Percentiles rank a stretch among this genome's conserved stretches.
Conservation (phyloP, 2,797 vertebrate species). For the Geotrypetes seraphini region DNA sequence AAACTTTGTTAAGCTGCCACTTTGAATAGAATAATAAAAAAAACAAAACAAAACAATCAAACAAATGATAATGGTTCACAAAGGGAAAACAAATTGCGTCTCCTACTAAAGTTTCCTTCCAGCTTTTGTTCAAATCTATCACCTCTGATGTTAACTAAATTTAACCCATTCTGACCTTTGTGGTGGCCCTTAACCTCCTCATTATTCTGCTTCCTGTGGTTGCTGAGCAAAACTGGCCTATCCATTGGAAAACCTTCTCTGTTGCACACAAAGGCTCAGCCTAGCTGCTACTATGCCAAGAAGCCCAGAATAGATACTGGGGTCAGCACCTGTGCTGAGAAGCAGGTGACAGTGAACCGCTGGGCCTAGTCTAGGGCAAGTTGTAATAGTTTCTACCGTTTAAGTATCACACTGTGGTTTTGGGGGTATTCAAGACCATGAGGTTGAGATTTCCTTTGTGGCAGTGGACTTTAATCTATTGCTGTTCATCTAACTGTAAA, state of each 20-base stretch:
- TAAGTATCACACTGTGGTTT: constrained; percentile 49
- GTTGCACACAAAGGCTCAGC: constrained; percentile 54
- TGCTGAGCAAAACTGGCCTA: constrained; percentile 40
- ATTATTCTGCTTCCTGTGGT: constrained; percentile 57
- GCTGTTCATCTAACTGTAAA: constrained; percentile 91
- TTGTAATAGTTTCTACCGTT: constrained; percentile 52
- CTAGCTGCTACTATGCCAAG: constrained; percentile 45
- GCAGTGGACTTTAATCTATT: constrained; percentile 74
- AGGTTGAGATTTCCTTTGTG: constrained; percentile 79
- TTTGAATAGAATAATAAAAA: constrained; percentile 52
- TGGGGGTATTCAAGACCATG: constrained; percentile 66
- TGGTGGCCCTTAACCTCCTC: constrained; percentile 50
- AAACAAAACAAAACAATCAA: no score
- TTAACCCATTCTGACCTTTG: constrained; percentile 55
- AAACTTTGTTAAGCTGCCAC: constrained; percentile 68
- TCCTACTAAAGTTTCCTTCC: constrained; percentile 55
- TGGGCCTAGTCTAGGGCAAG: constrained; percentile 35
- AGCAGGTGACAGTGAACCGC: constrained; percentile 69
- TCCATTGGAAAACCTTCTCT: constrained; percentile 49
- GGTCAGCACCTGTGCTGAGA: constrained; percentile 69
- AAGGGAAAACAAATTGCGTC: constrained; percentile 67
- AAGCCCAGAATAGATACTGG: constrained; percentile 40
- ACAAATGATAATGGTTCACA: constrained; percentile 50
- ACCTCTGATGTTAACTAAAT: constrained; percentile 65
- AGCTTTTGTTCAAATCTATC: constrained; percentile 66